A percentile compares a stretch with the other conserved stretches of the same genome.
Conservation (phyloP, 1,140 invertebrate genomes). For the Chrysomallon squamiferum region DNA sequence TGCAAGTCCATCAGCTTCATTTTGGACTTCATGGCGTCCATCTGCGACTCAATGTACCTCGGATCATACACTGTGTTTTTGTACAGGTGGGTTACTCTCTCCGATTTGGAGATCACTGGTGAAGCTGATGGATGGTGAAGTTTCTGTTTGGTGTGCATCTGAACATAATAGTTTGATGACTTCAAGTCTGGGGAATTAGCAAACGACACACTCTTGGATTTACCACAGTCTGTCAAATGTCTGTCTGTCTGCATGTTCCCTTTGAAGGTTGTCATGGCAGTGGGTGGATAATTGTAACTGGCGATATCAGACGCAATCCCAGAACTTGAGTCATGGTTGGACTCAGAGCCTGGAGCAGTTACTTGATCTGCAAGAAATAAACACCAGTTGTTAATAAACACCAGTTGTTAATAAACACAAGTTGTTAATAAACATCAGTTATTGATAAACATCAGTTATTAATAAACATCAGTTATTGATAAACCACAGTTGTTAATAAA, state of each 20-base stretch:
- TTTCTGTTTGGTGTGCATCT: conserved; percentile 3
- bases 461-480: too few species aligned
- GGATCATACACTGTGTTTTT: conserved; percentile 23
- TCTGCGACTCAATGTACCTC: conserved; percentile 21
- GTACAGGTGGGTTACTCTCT: conserved; percentile 16
- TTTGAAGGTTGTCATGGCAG: conserved; percentile 50
- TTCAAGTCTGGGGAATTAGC: conserved; percentile 11
- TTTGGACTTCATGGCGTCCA: conserved; percentile 33
- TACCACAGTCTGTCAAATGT: conserved; percentile 9
- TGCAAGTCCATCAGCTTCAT: conserved; percentile 35
- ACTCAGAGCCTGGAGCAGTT: conserved; percentile 49
- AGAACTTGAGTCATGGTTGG: conserved; percentile 59
- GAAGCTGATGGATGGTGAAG: background rate
- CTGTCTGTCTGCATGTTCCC: conserved; percentile 20
- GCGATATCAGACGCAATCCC: conserved; percentile 59
- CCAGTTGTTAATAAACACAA: background rate
- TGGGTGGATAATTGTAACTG: conserved; percentile 37
- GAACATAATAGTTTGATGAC: conserved; percentile 7
- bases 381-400: background rate
- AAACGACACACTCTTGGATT: conserved; percentile 7
- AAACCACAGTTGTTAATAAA: too few species aligned
- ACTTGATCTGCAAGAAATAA: conserved; percentile 44
- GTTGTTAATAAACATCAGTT: background rate
- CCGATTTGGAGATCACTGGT: conserved; percentile 5
- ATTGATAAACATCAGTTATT: too few species aligned